Conservation (phyloP, 2,113 vertebrate species). For the cattle (Bos taurus) region DNA sequence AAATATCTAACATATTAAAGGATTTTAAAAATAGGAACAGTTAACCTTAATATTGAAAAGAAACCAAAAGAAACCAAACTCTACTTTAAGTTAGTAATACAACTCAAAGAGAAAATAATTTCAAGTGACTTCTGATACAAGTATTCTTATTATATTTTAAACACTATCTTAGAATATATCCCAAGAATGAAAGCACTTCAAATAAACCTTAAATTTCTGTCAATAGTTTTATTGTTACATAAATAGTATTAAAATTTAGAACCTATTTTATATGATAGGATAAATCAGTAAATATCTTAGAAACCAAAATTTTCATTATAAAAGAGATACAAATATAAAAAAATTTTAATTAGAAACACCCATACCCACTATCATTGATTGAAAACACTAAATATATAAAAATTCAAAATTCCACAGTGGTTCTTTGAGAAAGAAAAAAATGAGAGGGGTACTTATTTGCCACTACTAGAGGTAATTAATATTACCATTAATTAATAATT, state of each 20-base stretch:
- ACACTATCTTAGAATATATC: not conserved
- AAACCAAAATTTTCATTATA: not conserved
- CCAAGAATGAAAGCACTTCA: not conserved
- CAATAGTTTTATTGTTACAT: not conserved
- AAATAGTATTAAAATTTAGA: not conserved
- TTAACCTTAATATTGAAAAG: not conserved
- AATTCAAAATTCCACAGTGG: not conserved
- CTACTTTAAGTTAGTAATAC: conserved; percentile 12
- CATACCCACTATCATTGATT: not conserved
- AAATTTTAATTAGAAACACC: not conserved
- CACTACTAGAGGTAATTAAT: not conserved
- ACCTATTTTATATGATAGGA: not conserved
- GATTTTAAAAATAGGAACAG: not conserved
- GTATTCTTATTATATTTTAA: conserved; percentile 1
- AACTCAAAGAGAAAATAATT: not conserved
- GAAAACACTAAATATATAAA: not conserved
- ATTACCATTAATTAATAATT: not conserved
- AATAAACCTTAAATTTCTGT: not conserved
- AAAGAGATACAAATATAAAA: conserved; percentile 6
- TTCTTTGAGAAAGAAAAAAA: not conserved
- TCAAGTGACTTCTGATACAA: not conserved
- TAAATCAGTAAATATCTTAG: not conserved
- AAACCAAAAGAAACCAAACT: not conserved
- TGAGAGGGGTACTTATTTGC: not conserved
- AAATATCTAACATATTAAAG: not conserved